Evolutionary conservation across 2,888 invertebrate species (phyloP).

Genomic region (Hermaeophaga mercurialis): DNA sequence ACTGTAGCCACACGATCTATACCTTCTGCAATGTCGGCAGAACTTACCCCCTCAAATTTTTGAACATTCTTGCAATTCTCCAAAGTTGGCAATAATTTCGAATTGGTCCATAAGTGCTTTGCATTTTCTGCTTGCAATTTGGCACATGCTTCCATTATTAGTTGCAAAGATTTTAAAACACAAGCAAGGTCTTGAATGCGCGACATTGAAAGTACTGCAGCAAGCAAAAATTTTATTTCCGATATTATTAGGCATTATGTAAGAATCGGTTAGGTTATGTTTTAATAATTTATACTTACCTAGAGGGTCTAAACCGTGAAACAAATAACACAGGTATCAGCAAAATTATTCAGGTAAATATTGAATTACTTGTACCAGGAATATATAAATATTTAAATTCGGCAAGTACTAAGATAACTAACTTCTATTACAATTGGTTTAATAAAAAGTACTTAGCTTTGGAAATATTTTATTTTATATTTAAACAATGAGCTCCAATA

Average conservation of each 20-base stretch:
- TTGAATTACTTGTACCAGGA: no score
- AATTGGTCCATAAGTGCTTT: slow-evolving; percentile 70
- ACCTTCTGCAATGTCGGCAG: slow-evolving; percentile 57
- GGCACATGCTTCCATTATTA: slow-evolving; percentile 69
- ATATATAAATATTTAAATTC: no score
- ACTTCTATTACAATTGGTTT: no score
- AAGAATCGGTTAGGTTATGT: no score
- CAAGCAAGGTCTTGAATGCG: slow-evolving; percentile 69
- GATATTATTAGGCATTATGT: neutral
- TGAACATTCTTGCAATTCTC: slow-evolving; percentile 36
- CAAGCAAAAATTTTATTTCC: neutral
- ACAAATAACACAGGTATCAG: no score
- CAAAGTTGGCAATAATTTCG: slow-evolving; percentile 64
- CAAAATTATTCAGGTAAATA: no score
- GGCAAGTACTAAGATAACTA: no score
- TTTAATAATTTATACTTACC: no score
- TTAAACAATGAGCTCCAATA: no score
- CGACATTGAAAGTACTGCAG: slow-evolving; percentile 57
- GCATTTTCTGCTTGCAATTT: slow-evolving; percentile 68
- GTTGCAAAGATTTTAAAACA: slow-evolving; percentile 71
- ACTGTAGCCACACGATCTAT: slow-evolving; percentile 72
- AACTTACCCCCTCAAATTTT: slow-evolving; percentile 24
- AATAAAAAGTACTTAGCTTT: no score
- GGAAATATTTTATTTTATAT: no score
- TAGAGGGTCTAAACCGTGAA: no score